Evolutionary conservation across 2,888 invertebrate species (phyloP), one percentile per base, ranked within the genome.

Genomic region (Amiota communis): DNA sequence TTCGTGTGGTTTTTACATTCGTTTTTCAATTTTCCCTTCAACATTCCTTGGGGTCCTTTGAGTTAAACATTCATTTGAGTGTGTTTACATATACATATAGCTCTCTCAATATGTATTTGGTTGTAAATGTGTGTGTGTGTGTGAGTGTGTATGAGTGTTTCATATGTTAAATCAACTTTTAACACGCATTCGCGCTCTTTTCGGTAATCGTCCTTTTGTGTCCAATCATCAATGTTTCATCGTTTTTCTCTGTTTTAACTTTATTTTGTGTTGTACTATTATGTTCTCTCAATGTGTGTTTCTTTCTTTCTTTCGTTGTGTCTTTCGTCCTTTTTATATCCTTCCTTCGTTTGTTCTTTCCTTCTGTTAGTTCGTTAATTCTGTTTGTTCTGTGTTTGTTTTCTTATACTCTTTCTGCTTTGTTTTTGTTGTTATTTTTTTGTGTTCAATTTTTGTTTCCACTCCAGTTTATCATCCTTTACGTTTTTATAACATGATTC

Each of bases 121-220:
- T 36, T 6, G 0, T 36, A 36, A 23, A 23, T 23, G 23, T 23
- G 23, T 23, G 23, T 3, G 23, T 36, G 36, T 36, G 8, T 36
- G 2, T 36, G 23, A 2, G 23, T 3, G 23, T 36, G 36, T 36
- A 6, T 36, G 2, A 4, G 36, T 36, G 15, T 9, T 46, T 64
- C 64, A 64, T 64, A 36, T 36, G n/a, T 64, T 23, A 15, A 64
- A 64, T 13, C n/a, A 64, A 47, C 36, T 64, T 64, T 64, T 59
- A 20, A 15, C 57, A 63, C 46, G 46, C 63, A 46, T 36, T 63
- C 36, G 47, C 48, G 47, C 65, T 47, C 65, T 49, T 17, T 48
- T 77, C 76, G 68, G 77, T 75, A 76, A 17, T 75, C 82, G 82
- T 83, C 76, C 74, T 73, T 53, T 76, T 51, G 69, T 67, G 67